Percentiles rank a stretch among this genome's conserved stretches.
Evolutionary conservation across 2,113 vertebrate genomes (phyloP).

Genomic region (Microcebus murinus): DNA sequence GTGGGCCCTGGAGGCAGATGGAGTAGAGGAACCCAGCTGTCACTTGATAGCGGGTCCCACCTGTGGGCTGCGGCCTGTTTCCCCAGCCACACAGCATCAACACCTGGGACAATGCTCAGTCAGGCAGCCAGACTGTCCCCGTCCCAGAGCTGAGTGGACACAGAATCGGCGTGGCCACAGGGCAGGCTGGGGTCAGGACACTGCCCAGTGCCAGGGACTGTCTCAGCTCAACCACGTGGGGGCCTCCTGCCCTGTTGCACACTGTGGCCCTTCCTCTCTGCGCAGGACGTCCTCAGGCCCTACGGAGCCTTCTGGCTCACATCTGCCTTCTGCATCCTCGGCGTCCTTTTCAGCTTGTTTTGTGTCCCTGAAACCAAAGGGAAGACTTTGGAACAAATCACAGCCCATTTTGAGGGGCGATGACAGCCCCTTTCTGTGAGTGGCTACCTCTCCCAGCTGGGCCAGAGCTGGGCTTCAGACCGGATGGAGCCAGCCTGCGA

Average conservation of each 20-base stretch:
- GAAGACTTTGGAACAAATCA: slow-evolving; percentile 94
- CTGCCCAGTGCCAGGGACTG: neutral
- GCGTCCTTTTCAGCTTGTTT: slow-evolving; percentile 89
- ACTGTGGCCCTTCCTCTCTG: neutral
- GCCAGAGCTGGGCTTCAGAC: neutral
- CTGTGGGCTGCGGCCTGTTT: neutral
- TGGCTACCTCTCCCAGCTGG: neutral
- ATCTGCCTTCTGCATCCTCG: slow-evolving; percentile 87
- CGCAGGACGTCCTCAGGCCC: slow-evolving; percentile 87
- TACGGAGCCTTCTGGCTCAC: slow-evolving; percentile 96
- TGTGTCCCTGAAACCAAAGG: slow-evolving; percentile 95
- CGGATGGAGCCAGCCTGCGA: neutral
- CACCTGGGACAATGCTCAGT: neutral
- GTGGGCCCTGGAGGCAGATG: neutral
- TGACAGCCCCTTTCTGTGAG: slow-evolving; percentile 9
- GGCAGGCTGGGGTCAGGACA: neutral
- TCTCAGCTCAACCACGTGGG: fast-evolving
- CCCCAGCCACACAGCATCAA: neutral
- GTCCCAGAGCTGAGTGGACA: neutral
- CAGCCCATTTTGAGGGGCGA: slow-evolving; percentile 87
- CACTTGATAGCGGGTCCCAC: neutral
- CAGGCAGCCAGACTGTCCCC: neutral
- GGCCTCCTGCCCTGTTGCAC: neutral
- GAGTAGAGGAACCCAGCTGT: neutral
- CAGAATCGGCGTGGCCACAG: neutral